These are phyloP conservation scores for Ia io DNA, from an alignment of 2,113 vertebrate species.

Conservation along the genomic window DNA sequence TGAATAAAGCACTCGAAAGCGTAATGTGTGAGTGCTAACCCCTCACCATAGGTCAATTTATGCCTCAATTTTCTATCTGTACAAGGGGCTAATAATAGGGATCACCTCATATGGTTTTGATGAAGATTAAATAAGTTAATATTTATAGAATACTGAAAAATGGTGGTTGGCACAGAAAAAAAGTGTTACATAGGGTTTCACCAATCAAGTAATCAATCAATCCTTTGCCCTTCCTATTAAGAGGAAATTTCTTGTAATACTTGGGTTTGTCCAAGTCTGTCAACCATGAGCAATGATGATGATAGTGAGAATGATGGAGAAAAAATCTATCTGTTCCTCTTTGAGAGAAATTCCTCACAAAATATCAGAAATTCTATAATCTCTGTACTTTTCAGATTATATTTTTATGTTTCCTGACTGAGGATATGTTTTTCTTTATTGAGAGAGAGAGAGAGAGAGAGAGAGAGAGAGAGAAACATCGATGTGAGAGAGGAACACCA, in stretches of 20 bases:
- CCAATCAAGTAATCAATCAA: neutral
- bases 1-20: neutral
- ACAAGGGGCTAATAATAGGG: neutral
- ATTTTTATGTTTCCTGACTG: neutral
- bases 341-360: neutral
- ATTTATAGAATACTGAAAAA: neutral
- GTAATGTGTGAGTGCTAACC: neutral
- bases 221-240: neutral
- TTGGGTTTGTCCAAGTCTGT: neutral
- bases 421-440: neutral
- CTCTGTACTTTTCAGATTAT: neutral
- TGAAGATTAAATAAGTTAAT: neutral
- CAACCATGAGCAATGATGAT: neutral
- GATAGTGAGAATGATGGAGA: neutral
- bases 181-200: neutral
- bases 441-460: neutral
- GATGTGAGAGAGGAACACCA: neutral
- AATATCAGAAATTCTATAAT: neutral
- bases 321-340: neutral
- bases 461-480: neutral
- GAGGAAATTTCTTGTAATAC: neutral
- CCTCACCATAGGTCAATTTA: neutral
- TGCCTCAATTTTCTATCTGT: neutral
- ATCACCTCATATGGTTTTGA: neutral
- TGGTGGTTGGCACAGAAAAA: neutral